phyloP scores from a whole-genome alignment of 2,888 invertebrate genomes.

The Phytoseiulus persimilis region DNA sequence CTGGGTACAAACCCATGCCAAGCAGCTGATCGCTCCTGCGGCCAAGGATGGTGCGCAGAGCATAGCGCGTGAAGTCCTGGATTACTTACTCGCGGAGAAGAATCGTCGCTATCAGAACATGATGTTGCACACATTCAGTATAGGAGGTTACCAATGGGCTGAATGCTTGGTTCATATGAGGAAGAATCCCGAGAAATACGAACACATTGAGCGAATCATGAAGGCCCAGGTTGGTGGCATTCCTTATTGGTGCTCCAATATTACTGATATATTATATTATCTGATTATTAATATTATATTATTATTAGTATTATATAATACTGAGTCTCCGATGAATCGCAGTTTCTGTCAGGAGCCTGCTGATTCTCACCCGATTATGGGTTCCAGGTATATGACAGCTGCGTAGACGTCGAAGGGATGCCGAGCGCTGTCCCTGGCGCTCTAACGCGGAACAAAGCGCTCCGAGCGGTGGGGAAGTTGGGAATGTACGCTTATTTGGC shows the following conservation, averaged over 20 bases:
- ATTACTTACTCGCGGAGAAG: constrained; percentile 19
- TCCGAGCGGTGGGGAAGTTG: not conserved
- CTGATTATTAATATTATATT: too few relatives aligned
- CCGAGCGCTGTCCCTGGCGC: constrained; percentile 14
- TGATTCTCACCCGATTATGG: not conserved
- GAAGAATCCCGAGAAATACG: constrained; percentile 10
- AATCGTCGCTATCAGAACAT: constrained; percentile 23
- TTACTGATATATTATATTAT: too few relatives aligned
- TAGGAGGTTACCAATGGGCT: constrained; percentile 19
- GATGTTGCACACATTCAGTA: constrained; percentile 30
- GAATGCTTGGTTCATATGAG: constrained; percentile 6
- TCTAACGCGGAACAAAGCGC: constrained; percentile 19
- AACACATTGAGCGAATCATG: not conserved
- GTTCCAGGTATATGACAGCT: constrained; percentile 23
- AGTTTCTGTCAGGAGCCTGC: too few relatives aligned
- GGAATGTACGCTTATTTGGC: constrained; percentile 5
- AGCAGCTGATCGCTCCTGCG: not conserved
- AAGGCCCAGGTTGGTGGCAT: not conserved
- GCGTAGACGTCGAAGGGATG: constrained; percentile 8
- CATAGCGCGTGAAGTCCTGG: not conserved
- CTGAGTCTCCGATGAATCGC: too few relatives aligned
- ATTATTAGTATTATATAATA: too few relatives aligned
- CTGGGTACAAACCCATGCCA: constrained; percentile 6
- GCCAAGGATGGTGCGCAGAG: not conserved
- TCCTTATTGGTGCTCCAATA: too few relatives aligned